A percentile compares a stretch with the other conserved stretches of the same genome.
phyloP scores from a whole-genome alignment of 2,888 invertebrate genomes.

The Orchesellides sinensis region DNA sequence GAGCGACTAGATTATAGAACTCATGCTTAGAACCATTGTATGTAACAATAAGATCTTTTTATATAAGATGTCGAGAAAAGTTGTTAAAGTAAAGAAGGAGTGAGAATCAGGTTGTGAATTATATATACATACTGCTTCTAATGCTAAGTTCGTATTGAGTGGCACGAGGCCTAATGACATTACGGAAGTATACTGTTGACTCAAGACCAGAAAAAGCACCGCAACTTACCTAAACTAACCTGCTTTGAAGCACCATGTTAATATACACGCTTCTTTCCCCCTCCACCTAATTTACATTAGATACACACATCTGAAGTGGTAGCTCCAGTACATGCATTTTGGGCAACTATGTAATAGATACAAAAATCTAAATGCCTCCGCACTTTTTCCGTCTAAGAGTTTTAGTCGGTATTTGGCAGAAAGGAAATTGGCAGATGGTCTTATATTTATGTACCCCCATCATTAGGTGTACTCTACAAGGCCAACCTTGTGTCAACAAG shows the following conservation, averaged over 20 bases:
- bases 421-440: no score
- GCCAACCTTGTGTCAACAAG: conserved; percentile 53
- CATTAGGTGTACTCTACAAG: no score
- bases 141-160: conserved; percentile 60
- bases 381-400: no score
- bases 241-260: conserved; percentile 20
- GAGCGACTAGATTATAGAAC: no score
- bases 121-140: conserved; percentile 38
- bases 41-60: background rate
- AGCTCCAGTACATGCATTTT: no score
- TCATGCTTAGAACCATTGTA: background rate
- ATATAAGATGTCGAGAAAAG: conserved; percentile 14
- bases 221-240: conserved; percentile 42
- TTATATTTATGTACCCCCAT: no score
- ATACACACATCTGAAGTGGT: background rate
- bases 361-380: no score
- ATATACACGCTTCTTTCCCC: background rate
- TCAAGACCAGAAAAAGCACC: conserved; percentile 51
- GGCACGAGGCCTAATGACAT: conserved; percentile 64
- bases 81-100: conserved; percentile 29
- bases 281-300: no score
- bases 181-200: conserved; percentile 64
- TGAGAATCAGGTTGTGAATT: conserved; percentile 53
- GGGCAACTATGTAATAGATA: no score
- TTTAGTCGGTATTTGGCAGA: no score